Percentiles rank a stretch among this genome's conserved stretches.
Evolutionary conservation across 2,888 invertebrate species (phyloP).

Genomic region (Trissolcus brochymenae): DNA sequence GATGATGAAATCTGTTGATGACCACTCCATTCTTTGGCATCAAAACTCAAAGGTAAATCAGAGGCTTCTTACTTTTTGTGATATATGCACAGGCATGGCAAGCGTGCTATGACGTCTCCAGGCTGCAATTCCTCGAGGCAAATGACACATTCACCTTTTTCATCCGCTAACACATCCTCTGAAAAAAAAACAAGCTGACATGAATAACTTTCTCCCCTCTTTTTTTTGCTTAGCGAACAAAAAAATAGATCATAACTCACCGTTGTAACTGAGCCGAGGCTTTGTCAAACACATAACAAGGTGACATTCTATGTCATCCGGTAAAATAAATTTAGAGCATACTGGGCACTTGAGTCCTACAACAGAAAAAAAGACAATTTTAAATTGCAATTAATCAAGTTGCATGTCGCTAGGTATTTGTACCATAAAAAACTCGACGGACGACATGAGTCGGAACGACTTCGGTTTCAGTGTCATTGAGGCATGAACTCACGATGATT

Average conservation of each 20-base stretch:
- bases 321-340: conserved; percentile 98
- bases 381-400: not conserved
- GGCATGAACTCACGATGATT: conserved; percentile 74
- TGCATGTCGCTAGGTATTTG: not conserved
- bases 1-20: too few species aligned
- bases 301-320: conserved; percentile 99
- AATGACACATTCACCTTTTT: conserved; percentile 99
- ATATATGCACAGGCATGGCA: conserved; percentile 99
- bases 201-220: conserved; percentile 5
- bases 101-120: conserved; percentile 97
- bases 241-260: conserved; percentile 78
- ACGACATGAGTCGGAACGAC: conserved; percentile 72
- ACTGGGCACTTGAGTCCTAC: conserved; percentile 99
- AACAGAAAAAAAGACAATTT: conserved; percentile 74
- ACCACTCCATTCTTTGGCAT: not conserved
- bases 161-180: conserved; percentile 98
- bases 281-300: conserved; percentile 99
- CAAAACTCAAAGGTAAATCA: conserved; percentile 6
- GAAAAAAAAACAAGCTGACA: conserved; percentile 70
- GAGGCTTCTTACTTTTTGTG: conserved; percentile 89
- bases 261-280: conserved; percentile 98
- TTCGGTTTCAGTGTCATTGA: conserved; percentile 73
- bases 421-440: conserved; percentile 74
- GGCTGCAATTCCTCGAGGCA: conserved; percentile 97
- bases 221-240: conserved; percentile 2